These are phyloP conservation scores for Temnothorax unifasciatus DNA, from an alignment of 2,888 invertebrate species.

Conservation along the genomic window DNA sequence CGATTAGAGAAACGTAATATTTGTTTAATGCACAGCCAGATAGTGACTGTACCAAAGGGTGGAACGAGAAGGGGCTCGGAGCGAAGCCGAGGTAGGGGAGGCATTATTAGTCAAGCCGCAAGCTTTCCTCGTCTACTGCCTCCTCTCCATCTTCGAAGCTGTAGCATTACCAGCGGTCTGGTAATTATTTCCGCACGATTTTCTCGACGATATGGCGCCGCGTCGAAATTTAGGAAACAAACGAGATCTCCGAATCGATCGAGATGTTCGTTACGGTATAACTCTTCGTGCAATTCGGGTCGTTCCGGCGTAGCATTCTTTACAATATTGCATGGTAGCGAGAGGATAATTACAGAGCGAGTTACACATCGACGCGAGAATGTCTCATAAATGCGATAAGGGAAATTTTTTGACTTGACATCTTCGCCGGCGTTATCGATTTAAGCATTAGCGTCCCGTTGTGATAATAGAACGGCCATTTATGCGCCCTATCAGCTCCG, in stretches of 20 bases:
- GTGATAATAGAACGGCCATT: slow-evolving; percentile 75
- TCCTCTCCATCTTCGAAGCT: slow-evolving; percentile 50
- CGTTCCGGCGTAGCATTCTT: neutral
- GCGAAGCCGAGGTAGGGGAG: slow-evolving; percentile 10
- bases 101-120: slow-evolving; percentile 38
- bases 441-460: slow-evolving; percentile 79
- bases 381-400: slow-evolving; percentile 21
- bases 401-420: slow-evolving; percentile 61
- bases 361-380: neutral
- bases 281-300: slow-evolving; percentile 17
- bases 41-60: slow-evolving; percentile 47
- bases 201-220: slow-evolving; percentile 63
- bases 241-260: slow-evolving; percentile 58
- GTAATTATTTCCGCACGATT: slow-evolving; percentile 80
- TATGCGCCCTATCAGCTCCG: slow-evolving; percentile 66
- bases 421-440: slow-evolving; percentile 76
- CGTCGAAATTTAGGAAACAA: slow-evolving; percentile 61
- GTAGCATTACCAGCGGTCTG: slow-evolving; percentile 65
- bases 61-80: slow-evolving; percentile 1
- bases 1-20: slow-evolving; percentile 72
- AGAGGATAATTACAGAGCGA: slow-evolving; percentile 17
- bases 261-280: slow-evolving; percentile 15
- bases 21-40: slow-evolving; percentile 71
- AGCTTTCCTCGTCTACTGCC: slow-evolving; percentile 44
- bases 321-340: slow-evolving; percentile 24